phyloP scores from a whole-genome alignment of 2,113 vertebrate genomes.

The Eurypyga helias region DNA sequence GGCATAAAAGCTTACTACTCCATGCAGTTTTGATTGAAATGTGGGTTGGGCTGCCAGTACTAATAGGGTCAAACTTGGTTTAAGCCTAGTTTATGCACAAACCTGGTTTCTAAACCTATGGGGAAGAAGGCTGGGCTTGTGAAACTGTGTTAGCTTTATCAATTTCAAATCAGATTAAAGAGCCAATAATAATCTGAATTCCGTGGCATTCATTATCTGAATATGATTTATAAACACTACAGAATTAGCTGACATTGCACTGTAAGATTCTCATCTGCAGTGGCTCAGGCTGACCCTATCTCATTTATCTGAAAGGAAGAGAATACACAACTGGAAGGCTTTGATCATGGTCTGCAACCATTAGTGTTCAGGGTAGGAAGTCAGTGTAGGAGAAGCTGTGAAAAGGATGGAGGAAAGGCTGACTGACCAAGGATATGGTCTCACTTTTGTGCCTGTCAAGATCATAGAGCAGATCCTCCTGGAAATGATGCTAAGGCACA shows the following conservation, averaged over 20 bases:
- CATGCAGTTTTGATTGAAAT: background rate
- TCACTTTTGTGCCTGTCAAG: background rate
- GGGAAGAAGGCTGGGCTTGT: background rate
- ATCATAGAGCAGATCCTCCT: no score
- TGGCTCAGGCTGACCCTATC: background rate
- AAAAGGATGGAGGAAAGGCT: background rate
- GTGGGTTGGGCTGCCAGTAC: background rate
- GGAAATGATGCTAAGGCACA: no score
- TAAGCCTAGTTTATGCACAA: background rate
- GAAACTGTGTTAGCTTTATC: background rate
- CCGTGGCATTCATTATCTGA: background rate
- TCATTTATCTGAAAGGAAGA: background rate
- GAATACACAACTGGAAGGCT: background rate
- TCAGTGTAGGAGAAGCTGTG: background rate
- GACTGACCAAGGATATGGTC: background rate
- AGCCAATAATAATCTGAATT: background rate
- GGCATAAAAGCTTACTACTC: conserved; percentile 6
- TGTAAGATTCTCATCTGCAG: background rate
- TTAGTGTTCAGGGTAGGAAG: background rate
- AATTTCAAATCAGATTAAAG: conserved; percentile 4
- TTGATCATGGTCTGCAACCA: background rate
- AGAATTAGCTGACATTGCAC: background rate
- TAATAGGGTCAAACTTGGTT: background rate
- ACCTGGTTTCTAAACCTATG: background rate
- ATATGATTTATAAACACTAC: background rate